Conservation (phyloP, 2,113 vertebrate species). For the Nerophis lumbriciformis region DNA sequence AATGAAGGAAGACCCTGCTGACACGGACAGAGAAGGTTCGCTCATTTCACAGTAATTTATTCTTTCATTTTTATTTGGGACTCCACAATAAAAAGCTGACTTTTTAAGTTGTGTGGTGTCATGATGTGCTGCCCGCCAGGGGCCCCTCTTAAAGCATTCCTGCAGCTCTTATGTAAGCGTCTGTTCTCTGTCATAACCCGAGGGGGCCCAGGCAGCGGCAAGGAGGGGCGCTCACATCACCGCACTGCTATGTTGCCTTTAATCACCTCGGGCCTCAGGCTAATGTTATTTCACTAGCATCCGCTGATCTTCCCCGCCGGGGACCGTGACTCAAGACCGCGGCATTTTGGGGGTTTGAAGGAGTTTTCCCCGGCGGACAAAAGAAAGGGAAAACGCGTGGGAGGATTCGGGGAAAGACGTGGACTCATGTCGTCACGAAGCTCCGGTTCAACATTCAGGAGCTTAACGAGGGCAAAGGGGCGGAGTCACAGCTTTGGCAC, state of each 20-base stretch:
- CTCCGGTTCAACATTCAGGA: no score
- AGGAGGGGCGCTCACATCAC: not conserved
- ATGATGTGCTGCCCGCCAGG: not conserved
- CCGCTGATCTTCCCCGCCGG: not conserved
- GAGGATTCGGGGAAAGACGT: not conserved
- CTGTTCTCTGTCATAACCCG: slow-evolving; percentile 19
- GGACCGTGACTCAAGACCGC: not conserved
- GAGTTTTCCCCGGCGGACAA: slow-evolving; percentile 1
- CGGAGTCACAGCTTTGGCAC: no score
- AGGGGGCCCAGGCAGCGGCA: slow-evolving; percentile 12
- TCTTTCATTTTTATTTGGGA: no score
- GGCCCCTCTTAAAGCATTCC: slow-evolving; percentile 61
- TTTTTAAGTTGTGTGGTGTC: no score
- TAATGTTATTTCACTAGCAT: not conserved
- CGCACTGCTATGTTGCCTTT: not conserved
- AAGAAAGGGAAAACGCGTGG: not conserved
- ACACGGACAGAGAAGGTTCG: no score
- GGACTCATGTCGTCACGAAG: no score
- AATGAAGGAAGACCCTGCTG: no score
- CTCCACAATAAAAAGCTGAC: no score
- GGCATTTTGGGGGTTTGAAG: no score
- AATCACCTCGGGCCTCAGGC: not conserved
- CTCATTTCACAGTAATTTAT: no score
- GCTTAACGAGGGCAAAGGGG: no score
- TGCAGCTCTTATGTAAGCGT: slow-evolving; percentile 53